Evolutionary conservation across 2,888 invertebrate species (phyloP).

Genomic region (Tromatobia lineatoria): DNA sequence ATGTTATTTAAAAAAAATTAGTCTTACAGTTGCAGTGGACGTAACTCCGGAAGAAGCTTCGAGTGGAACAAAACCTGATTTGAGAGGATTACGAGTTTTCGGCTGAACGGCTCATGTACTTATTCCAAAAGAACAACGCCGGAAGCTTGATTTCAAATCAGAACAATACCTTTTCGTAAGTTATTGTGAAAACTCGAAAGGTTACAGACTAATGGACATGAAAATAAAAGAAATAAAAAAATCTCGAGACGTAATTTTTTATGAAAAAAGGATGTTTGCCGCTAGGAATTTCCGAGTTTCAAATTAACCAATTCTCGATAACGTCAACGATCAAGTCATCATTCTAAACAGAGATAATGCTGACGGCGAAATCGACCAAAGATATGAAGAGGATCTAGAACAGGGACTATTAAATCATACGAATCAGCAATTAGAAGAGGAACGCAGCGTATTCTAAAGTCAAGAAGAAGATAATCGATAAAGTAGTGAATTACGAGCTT

Average conservation of each 20-base stretch:
- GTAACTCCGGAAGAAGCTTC: background rate
- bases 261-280: conserved; percentile 40
- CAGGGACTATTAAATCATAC: too few species aligned
- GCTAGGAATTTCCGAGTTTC: background rate
- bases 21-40: background rate
- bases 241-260: conserved; percentile 55
- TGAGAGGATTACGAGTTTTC: background rate
- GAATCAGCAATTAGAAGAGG: too few species aligned
- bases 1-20: background rate
- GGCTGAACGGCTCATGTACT: background rate
- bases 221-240: conserved; percentile 53
- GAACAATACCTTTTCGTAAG: conserved; percentile 79
- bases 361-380: too few species aligned
- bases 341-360: too few species aligned
- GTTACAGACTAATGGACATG: conserved; percentile 65
- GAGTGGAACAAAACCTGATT: background rate
- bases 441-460: too few species aligned
- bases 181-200: conserved; percentile 76
- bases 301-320: background rate
- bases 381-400: too few species aligned
- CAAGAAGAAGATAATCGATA: too few species aligned
- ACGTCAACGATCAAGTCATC: background rate
- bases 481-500: too few species aligned
- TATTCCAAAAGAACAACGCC: background rate
- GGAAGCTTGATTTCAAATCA: conserved; percentile 79